These are phyloP conservation scores for Cremastobaeus sp. DNA, from an alignment of 2,888 invertebrate genomes.

Conservation along the genomic window DNA sequence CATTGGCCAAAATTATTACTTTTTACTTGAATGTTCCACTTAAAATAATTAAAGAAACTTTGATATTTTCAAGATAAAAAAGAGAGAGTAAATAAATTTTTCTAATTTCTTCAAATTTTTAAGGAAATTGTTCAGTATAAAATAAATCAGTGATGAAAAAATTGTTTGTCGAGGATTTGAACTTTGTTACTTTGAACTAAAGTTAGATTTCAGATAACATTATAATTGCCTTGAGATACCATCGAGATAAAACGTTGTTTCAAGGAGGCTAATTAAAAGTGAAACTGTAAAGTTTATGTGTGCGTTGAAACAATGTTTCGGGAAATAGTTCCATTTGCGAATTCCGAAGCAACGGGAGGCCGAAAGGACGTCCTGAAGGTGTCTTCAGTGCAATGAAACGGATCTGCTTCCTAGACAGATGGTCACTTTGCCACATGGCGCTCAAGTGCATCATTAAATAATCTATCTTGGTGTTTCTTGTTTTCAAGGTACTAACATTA, in stretches of 20 bases:
- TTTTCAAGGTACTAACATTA: conserved; percentile 18
- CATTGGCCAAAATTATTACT: no score
- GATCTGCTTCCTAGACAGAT: conserved; percentile 42
- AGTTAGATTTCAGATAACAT: no score
- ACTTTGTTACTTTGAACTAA: no score
- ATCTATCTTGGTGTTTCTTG: conserved; percentile 15
- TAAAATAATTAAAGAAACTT: no score
- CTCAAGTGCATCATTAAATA: conserved; percentile 43
- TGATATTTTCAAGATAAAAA: no score
- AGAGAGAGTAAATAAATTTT: no score
- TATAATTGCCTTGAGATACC: neutral
- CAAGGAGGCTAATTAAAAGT: conserved; percentile 4
- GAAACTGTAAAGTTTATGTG: neutral
- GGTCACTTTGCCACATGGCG: conserved; percentile 40
- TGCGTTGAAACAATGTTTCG: conserved; percentile 19
- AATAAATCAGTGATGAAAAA: no score
- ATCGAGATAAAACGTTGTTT: conserved; percentile 1
- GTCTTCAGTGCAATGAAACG: conserved; percentile 30
- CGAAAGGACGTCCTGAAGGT: conserved; percentile 7
- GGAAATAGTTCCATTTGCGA: conserved; percentile 10
- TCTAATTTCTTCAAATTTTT: no score
- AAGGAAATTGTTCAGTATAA: no score
- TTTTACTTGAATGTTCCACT: no score
- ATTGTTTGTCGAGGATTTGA: no score
- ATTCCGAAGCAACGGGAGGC: conserved; percentile 30